Evolutionary conservation across 1,140 invertebrate genomes (phyloP), one percentile per base, ranked within the genome.

Genomic region (Drosophila quadrilineata): DNA sequence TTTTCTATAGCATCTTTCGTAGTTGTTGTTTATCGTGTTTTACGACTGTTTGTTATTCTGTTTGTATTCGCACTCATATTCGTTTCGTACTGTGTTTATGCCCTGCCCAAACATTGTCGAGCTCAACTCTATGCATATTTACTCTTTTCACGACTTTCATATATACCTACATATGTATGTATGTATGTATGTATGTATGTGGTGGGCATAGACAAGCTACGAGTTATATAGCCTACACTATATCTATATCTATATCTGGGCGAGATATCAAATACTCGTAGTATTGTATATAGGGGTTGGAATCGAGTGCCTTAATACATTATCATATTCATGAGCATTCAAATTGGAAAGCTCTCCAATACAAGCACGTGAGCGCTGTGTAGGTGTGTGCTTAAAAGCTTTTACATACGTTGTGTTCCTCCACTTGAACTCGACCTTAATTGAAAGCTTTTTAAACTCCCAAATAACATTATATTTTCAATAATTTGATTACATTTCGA

Each of bases 61-160:
- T 36, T 48, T n/a, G n/a, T n/a, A n/a, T n/a, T n/a, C n/a, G n/a
- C n/a, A n/a, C n/a, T n/a, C n/a, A n/a, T n/a, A n/a, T n/a, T n/a
- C n/a, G n/a, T n/a, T n/a, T n/a, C n/a, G n/a, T n/a, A 6, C 49
- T 36, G 29, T 57, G 19, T 52, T 57, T 46, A 38, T 38, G 75
- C 65, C 70, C 75, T 75, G 40, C 71, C 75, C 71, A 79, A 79
- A 79, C 75, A 80, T 79, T 79, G 57, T 79, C 43, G 58, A 76
- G 35, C 60, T n/a, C n/a, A n/a, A n/a, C n/a, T n/a, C n/a, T 65
- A 33, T 65, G 41, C 57, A 75, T 82, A 80, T 72, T 75, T 80
- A 67, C n/a, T 53, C 60, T 66, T 82, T 71, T 57, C 53, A 43
- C 52, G 69, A 59, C 66, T 72, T 43, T 52, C 60, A 56, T 60